phyloP scores from a whole-genome alignment of 2,797 vertebrate genomes.

The Ammospiza maritima region DNA sequence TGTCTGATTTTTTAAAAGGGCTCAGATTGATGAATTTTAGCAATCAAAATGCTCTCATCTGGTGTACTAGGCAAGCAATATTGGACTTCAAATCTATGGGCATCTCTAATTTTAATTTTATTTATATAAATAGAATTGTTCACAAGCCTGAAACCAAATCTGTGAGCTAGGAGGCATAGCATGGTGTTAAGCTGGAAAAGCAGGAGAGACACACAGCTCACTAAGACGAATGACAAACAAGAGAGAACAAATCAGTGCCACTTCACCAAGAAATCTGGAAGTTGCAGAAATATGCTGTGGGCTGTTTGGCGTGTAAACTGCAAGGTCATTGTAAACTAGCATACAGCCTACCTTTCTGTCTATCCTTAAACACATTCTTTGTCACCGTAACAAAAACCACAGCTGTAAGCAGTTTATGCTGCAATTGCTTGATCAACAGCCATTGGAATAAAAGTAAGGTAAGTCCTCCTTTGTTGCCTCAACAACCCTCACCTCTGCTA shows the following conservation, averaged over 20 bases:
- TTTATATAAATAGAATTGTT: background rate
- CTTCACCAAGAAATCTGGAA: background rate
- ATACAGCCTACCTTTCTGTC: slow-evolving; percentile 60
- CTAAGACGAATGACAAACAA: background rate
- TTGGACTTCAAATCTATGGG: accelerated
- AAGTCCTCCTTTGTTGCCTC: slow-evolving; percentile 27
- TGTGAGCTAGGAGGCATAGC: background rate
- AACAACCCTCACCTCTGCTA: slow-evolving; percentile 28
- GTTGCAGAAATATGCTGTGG: slow-evolving; percentile 51
- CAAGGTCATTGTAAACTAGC: slow-evolving; percentile 36
- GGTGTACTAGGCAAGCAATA: background rate
- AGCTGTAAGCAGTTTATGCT: slow-evolving; percentile 73
- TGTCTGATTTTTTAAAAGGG: background rate
- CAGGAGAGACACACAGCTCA: background rate
- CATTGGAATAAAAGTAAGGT: slow-evolving; percentile 55
- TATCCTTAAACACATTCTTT: slow-evolving; percentile 73
- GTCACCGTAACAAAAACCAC: slow-evolving; percentile 69
- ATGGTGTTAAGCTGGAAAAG: background rate
- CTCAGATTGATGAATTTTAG: background rate
- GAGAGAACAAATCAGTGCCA: background rate
- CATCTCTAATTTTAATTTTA: background rate
- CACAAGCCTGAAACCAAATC: background rate
- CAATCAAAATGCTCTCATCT: background rate
- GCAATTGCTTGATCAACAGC: slow-evolving; percentile 71
- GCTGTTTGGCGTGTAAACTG: slow-evolving; percentile 70